These are phyloP conservation scores for Mactromeris polynyma DNA, from an alignment of 2,888 invertebrate genomes.

Conservation along the genomic window DNA sequence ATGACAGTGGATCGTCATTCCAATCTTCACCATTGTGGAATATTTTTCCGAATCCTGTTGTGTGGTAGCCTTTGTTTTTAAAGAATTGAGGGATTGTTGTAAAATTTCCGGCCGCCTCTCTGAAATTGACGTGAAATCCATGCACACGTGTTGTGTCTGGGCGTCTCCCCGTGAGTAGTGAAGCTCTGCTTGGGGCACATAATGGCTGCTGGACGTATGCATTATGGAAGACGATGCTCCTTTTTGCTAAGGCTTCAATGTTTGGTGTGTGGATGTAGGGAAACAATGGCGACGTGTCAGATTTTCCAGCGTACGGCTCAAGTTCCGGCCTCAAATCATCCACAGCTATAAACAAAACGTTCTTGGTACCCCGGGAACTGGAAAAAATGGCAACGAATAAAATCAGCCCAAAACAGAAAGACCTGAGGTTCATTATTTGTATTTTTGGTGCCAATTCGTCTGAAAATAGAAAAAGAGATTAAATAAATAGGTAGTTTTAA, in stretches of 20 bases:
- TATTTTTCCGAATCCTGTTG: constrained; percentile 93
- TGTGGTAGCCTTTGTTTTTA: constrained; percentile 92
- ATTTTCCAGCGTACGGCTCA: background rate
- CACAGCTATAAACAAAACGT: background rate
- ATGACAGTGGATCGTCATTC: constrained; percentile 71
- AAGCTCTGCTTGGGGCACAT: constrained; percentile 23
- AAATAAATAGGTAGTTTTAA: too few species aligned
- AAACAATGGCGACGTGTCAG: background rate
- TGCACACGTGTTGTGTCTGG: constrained; percentile 93
- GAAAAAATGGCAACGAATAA: background rate
- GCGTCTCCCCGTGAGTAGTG: constrained; percentile 90
- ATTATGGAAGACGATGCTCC: background rate
- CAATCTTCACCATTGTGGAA: constrained; percentile 91
- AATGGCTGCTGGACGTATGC: constrained; percentile 11
- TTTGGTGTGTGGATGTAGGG: background rate
- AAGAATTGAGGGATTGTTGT: constrained; percentile 94
- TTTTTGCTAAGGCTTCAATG: constrained; percentile 2
- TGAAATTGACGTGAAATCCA: constrained; percentile 93
- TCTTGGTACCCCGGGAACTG: background rate
- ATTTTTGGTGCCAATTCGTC: too few species aligned
- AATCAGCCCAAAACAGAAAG: too few species aligned
- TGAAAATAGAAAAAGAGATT: too few species aligned
- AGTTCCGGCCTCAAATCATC: constrained; percentile 27
- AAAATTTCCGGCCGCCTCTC: constrained; percentile 92
- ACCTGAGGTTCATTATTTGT: too few species aligned